These are phyloP conservation scores for Epizoanthus illoricatus DNA, from an alignment of 92 coral and sea anemone species.

Conservation along the genomic window DNA sequence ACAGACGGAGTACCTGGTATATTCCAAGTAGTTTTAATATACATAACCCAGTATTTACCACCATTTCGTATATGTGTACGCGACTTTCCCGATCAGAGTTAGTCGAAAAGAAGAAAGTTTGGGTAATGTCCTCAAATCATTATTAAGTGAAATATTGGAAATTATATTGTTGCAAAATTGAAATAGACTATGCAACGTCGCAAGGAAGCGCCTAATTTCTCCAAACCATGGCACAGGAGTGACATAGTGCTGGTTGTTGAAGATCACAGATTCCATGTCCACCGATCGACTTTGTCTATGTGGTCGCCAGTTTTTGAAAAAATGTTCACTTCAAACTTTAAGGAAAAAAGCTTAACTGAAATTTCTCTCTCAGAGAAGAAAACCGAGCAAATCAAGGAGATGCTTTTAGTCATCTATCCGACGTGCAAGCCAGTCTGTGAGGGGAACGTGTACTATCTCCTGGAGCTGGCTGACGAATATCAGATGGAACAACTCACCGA, in stretches of 20 bases:
- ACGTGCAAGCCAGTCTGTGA: conserved; percentile 63
- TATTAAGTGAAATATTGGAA: no score
- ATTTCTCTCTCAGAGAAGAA: conserved; percentile 63
- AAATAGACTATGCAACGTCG: conserved; percentile 58
- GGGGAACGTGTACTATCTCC: conserved; percentile 62
- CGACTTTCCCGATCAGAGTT: no score
- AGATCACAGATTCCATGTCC: conserved; percentile 64
- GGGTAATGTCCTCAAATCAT: no score
- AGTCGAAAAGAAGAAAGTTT: no score
- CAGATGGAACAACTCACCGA: conserved; percentile 80
- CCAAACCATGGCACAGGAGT: conserved; percentile 70
- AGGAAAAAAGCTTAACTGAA: conserved; percentile 53
- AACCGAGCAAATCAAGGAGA: conserved; percentile 64
- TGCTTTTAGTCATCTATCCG: conserved; percentile 71
- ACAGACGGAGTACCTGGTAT: no score
- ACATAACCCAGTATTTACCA: no score
- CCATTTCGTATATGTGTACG: no score
- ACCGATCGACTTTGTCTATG: conserved; percentile 69
- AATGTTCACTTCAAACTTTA: conserved; percentile 54
- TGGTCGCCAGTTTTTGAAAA: conserved; percentile 85
- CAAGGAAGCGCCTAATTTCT: conserved; percentile 65
- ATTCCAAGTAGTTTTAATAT: no score
- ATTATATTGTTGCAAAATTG: neutral
- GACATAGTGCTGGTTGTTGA: conserved; percentile 63
- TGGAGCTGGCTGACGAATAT: conserved; percentile 63